Evolutionary conservation across 2,113 vertebrate genomes (phyloP), one percentile per base, ranked within the genome.

Genomic region (Aptenodytes patagonicus): DNA sequence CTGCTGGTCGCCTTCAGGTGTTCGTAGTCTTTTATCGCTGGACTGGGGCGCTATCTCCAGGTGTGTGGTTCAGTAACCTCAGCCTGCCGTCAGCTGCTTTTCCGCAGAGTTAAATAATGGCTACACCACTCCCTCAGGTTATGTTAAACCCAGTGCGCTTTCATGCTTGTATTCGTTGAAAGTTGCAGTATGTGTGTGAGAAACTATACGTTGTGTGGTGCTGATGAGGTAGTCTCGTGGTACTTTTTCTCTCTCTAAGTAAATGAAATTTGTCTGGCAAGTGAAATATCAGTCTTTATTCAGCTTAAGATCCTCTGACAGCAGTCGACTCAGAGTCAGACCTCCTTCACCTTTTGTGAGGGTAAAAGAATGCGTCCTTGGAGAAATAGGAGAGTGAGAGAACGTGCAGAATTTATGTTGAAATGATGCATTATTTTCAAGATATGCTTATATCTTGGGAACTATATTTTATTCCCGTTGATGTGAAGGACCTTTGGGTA

Each of bases 111-210:
- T 26, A 25, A 58, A 4, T 16, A 26, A 19, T 1, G 38, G 32
- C 26, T 22, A 10, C 5, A 4, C 15, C 7, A 2, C 13, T 12
- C 18, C 10, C 8, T 70, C 77, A 3, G 42, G 24, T 29, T 58
- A 0, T 3, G 34, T 46, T 60, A 29, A 19, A 44, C 8, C 11
- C 31, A 1, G 17, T 1, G 38, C 1, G 0, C 22, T 51, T 78
- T 51, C 11, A 2, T 6, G 31, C 32, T 54, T 17, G 4, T 14
- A 0, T 40, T 51, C 8, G 4, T 40, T 64, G 21, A 9, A 82
- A 93, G 65, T 87, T 66, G 46, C 2, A 1, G 11, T 20, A 7
- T 11, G 20, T 15, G 7, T 58, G 69, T 66, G 57, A 66, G 46
- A 52, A 71, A 49, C 44, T 10, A 3, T 34, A 10, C 3, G 5